Evolutionary conservation across 2,888 invertebrate genomes (phyloP), one percentile per base, ranked within the genome.

Genomic region (Heterodera filipjevi): DNA sequence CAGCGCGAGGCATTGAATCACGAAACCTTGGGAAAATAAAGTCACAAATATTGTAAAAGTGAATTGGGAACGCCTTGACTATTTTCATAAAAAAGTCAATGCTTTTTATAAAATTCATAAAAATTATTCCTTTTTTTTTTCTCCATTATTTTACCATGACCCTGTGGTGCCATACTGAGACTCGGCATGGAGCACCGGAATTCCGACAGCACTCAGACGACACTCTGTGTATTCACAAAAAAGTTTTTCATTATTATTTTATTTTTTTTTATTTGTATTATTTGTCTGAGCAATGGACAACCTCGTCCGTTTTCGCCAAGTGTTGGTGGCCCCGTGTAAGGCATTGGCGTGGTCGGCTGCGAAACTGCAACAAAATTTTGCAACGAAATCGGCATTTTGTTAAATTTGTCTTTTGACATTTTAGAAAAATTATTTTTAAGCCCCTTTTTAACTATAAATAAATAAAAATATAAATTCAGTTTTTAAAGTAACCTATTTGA

Each of bases 141-240:
- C 0, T 33, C 14, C 12, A 22, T 2, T 0, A 3, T 19, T n/a
- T 53, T 75, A 75, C 89, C 89, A 89, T 16, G 87, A 85, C 8
- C 89, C 89, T 6, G 85, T 85, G n/a, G 82, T 73, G 33, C 88
- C 87, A 76, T 89, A 89, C 71, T 89, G 89, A 2, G 87, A 87
- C 78, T 87, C 87, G 1, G 89, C 89, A 66, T 89, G 89, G 39
- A 89, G 81, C 16, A 89, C 87, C 0, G 89, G 89, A 46, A 88
- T 89, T 22, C 89, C 89, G 14, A 89, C 86, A 2, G 89, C 89
- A 44, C 87, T 86, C 70, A 89, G 81, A 39, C 86, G 83, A 73
- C 89, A 89, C 77, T 87, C 89, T 59, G 19, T 27, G 6, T 27
- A 27, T 10, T 8, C 12, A 10, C 12, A 12, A 10, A 39, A 59